phyloP scores from a whole-genome alignment of 2,888 invertebrate genomes.

The Epistrophe grossulariae region DNA sequence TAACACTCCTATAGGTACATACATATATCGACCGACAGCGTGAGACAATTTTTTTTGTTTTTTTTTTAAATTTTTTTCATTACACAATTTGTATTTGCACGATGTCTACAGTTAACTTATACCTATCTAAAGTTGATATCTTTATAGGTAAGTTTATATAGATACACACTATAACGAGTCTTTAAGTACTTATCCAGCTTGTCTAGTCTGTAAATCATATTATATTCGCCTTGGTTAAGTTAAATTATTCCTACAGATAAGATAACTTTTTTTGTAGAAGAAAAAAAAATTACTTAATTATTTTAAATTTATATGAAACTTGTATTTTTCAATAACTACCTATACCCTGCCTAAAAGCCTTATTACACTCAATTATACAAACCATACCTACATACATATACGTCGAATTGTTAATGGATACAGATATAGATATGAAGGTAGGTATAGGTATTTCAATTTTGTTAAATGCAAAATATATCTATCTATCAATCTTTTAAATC shows the following conservation, averaged over 20 bases:
- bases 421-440: background rate
- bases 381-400: too few species aligned
- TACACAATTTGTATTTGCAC: conserved; percentile 13
- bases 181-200: background rate
- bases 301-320: background rate
- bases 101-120: background rate
- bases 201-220: background rate
- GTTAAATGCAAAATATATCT: background rate
- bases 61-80: background rate
- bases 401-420: too few species aligned
- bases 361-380: too few species aligned
- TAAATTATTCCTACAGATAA: background rate
- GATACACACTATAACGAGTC: background rate
- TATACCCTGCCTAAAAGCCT: background rate
- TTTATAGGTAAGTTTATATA: background rate
- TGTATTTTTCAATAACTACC: background rate
- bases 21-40: conserved; percentile 6
- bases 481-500: background rate
- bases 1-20: background rate
- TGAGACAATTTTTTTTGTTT: conserved; percentile 37
- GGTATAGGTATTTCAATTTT: background rate
- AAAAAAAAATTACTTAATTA: background rate
- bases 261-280: background rate
- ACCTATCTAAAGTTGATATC: background rate
- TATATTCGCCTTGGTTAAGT: background rate